Evolutionary conservation across 2,888 invertebrate genomes (phyloP), one percentile per base, ranked within the genome.

Genomic region (Nysson spinosus): DNA sequence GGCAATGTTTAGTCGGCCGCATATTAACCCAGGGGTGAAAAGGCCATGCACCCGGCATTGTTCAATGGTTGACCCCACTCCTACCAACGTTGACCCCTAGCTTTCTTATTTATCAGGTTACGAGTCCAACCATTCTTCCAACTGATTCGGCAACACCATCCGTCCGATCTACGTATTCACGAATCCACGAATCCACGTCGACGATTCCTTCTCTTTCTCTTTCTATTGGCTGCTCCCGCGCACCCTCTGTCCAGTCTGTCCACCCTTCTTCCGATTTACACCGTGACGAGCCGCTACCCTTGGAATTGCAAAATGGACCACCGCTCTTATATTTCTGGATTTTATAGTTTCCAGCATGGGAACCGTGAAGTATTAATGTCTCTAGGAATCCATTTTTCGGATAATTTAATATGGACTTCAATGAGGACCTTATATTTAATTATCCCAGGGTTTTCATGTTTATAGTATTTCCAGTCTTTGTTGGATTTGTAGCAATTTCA

Each of bases 1-100:
- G 77, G 70, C 79, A 82, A 79, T 85, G 85, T 86, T 86, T 86
- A 85, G 86, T 79, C 82, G 84, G 79, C 85, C 86, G 85, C 86
- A 86, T 85, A 86, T 86, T 86, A 85, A 86, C 86, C 85, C 72
- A 81, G 84, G 86, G 84, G 85, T 83, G 84, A 85, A 83, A 81
- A 84, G 83, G 84, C 81, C 81, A 76, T 70, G 80, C 79, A 78
- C 82, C 75, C 72, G 65, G 72, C 66, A 80, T 84, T 84, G 82
- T 83, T 84, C 82, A 73, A 70, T 65, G 34, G 68, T 72, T 85
- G 83, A 84, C 83, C 85, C 84, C 82, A 83, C 82, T 80, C 65
- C 75, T 82, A 76, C 61, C 74, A 77, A 69, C 63, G 60, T n/a
- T 81, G 83, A 83, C 83, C 85, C 85, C 78, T 62, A 54, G 69